phyloP scores from a whole-genome alignment of 2,888 invertebrate genomes.

The Notodonta dromedarius region DNA sequence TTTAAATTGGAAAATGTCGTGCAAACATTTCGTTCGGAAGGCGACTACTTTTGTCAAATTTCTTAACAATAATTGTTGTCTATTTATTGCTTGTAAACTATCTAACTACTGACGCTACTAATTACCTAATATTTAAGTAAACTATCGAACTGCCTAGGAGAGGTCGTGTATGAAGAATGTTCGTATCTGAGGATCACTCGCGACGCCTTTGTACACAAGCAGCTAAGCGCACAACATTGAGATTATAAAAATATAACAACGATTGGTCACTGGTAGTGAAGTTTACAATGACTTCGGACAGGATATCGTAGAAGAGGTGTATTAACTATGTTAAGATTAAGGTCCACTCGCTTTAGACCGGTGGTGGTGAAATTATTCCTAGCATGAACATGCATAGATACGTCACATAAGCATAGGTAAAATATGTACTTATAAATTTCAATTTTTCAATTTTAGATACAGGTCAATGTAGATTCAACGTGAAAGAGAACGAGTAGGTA shows the following conservation, averaged over 20 bases:
- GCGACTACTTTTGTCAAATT: slow-evolving; percentile 66
- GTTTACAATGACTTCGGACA: background rate
- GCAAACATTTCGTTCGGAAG: slow-evolving; percentile 30
- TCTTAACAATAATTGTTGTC: slow-evolving; percentile 60
- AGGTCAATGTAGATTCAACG: no score
- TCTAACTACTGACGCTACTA: slow-evolving; percentile 63
- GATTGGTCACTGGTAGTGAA: slow-evolving; percentile 29
- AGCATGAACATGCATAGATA: no score
- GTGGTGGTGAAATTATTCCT: background rate
- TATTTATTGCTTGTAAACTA: slow-evolving; percentile 79
- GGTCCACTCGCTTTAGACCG: background rate
- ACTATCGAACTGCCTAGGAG: slow-evolving; percentile 47
- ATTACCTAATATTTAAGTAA: slow-evolving; percentile 47
- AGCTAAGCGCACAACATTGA: slow-evolving; percentile 57
- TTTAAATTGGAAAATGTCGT: slow-evolving; percentile 41
- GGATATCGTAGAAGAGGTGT: background rate
- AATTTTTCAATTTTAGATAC: no score
- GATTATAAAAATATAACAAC: slow-evolving; percentile 51
- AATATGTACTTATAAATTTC: no score
- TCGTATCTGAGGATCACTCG: slow-evolving; percentile 33
- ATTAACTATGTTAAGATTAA: background rate
- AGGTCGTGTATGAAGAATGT: slow-evolving; percentile 31
- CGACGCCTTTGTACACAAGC: slow-evolving; percentile 45
- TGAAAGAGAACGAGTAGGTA: no score
- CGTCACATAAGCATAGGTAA: background rate